Conservation (phyloP, 2,888 invertebrate species). For the Orgyia antiqua region DNA sequence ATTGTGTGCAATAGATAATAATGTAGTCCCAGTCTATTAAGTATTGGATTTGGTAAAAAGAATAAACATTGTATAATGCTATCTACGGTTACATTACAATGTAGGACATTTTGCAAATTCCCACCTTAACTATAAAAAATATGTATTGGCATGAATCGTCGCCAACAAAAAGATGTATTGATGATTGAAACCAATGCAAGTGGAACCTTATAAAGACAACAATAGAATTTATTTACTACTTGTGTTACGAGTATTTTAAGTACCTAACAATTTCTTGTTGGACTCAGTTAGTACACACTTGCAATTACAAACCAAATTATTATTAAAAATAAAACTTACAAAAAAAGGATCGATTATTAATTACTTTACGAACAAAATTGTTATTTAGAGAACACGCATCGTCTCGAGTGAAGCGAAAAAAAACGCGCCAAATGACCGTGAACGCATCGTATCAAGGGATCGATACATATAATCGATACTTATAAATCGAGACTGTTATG, state of each 20-base stretch:
- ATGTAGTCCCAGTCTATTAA: too few species aligned
- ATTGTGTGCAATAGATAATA: too few species aligned
- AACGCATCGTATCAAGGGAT: constrained; percentile 60
- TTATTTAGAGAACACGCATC: constrained; percentile 42
- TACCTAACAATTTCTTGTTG: constrained; percentile 11
- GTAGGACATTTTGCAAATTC: constrained; percentile 8
- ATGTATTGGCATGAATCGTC: constrained; percentile 3
- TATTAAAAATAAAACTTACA: constrained; percentile 22
- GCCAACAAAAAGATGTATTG: constrained; percentile 7
- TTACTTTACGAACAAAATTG: constrained; percentile 47
- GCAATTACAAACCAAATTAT: constrained; percentile 24
- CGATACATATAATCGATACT: constrained; percentile 76
- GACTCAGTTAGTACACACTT: constrained; percentile 8
- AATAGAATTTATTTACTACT: constrained; percentile 15
- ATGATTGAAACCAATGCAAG: constrained; percentile 10
- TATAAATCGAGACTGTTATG: constrained; percentile 77
- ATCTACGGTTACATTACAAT: background rate
- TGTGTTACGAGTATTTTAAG: background rate
- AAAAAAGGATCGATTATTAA: constrained; percentile 34
- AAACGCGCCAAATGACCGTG: constrained; percentile 66
- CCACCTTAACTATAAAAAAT: constrained; percentile 1
- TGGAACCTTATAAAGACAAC: constrained; percentile 11
- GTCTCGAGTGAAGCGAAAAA: constrained; percentile 41
- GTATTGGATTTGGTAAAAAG: too few species aligned
- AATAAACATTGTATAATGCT: background rate